These are phyloP conservation scores for Puffinus mauretanicus DNA, from an alignment of 2,113 vertebrate genomes.

Conservation along the genomic window DNA sequence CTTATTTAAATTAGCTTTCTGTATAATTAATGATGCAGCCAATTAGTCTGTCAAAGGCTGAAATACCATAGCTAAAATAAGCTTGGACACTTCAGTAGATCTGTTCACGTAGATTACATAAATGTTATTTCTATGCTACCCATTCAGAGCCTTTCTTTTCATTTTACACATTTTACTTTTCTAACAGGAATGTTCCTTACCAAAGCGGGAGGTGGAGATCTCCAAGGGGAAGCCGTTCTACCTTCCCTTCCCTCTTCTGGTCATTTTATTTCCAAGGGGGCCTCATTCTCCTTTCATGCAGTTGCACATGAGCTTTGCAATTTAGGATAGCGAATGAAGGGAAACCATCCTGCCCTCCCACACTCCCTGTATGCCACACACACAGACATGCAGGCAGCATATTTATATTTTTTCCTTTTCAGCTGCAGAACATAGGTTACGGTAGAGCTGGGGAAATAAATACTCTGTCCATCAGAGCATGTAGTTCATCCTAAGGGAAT, in stretches of 20 bases:
- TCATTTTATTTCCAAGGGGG: not conserved
- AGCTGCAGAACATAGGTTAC: not conserved
- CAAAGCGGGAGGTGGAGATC: not conserved
- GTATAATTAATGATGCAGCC: constrained; percentile 27
- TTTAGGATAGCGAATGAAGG: not conserved
- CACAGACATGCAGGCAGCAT: not conserved
- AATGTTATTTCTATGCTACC: not conserved
- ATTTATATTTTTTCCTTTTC: not conserved
- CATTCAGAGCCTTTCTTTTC: not conserved
- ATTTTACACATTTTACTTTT: not conserved
- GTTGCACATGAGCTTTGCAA: not conserved
- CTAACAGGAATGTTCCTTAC: not conserved
- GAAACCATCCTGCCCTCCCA: not conserved
- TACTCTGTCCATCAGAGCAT: not conserved
- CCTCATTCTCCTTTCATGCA: not conserved
- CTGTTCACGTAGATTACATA: not conserved
- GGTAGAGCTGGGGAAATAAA: not conserved
- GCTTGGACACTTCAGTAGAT: not conserved
- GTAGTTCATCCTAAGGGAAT: not conserved
- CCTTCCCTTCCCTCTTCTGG: not conserved
- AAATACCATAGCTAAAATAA: not conserved
- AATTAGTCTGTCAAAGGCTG: constrained; percentile 23
- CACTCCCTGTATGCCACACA: fast-evolving
- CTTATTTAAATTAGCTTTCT: constrained; percentile 50
- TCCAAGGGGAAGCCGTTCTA: not conserved